A percentile compares a stretch with the other conserved stretches of the same genome.
Evolutionary conservation across 2,888 invertebrate species (phyloP).

Genomic region (Athripsodes cinereus): DNA sequence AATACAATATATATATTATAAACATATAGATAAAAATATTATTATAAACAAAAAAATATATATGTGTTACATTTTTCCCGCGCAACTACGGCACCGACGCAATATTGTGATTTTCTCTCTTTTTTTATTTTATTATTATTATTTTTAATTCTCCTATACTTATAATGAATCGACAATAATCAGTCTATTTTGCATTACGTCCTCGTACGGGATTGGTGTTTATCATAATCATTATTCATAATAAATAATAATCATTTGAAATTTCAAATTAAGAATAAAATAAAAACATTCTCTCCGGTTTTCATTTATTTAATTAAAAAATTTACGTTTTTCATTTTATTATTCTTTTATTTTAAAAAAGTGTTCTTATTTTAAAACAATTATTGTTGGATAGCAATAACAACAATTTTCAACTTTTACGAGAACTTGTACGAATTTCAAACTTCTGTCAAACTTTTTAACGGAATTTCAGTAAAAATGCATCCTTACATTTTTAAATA

Average conservation of each 20-base stretch:
- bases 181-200: constrained; percentile 9
- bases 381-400: no score
- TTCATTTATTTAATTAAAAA: not conserved
- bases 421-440: no score
- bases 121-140: not conserved
- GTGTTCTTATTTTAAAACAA: no score
- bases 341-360: no score
- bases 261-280: no score
- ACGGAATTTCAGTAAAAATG: no score
- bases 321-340: not conserved
- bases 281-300: no score
- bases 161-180: not conserved
- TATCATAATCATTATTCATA: constrained; percentile 5
- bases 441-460: no score
- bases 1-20: not conserved
- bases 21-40: not conserved
- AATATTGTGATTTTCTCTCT: not conserved
- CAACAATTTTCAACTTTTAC: no score
- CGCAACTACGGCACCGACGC: not conserved
- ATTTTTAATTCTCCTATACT: not conserved
- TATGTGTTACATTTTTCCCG: constrained; percentile 10
- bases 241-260: no score
- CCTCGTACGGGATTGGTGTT: constrained; percentile 13
- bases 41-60: not conserved
- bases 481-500: no score